Base-by-base conservation (phyloP, 2,113 vertebrate genomes). In the Scortum barcoo region DNA sequence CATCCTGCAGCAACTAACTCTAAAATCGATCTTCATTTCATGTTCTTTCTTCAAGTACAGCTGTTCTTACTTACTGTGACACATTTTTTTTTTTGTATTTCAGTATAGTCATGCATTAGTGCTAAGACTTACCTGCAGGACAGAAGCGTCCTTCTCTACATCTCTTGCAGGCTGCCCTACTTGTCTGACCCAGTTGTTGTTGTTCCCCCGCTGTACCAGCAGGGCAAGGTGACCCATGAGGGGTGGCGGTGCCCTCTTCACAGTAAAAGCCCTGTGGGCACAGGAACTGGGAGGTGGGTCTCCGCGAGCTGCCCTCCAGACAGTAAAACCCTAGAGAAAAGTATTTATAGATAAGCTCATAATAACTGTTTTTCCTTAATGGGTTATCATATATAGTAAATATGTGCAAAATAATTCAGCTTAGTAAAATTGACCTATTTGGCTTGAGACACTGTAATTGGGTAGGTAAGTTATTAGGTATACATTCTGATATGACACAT, bases 181-280 rank as follows among this genome's bases (percentile, higher is more conserved):
- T 96, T 92, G 95, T 96, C 91, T 96, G 96, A 75, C 96, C 96
- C 89, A 94, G 89, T 93, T 96, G 94, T 90, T 93, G 89, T 93
- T 96, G 94, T 90, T 93, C 94, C 81, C 95, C 96, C 3, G 93
- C 94, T 36, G 96, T 96, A 40, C 96, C 96, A 81, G 92, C 89
- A n/a, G 96, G 96, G 74, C 96, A 96, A 86, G 96, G 96, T 88
- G 93, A 95, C 74, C 95, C 95, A 28, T 96, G 92, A 61, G 92
- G 94, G 71, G 89, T 93, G 68, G 88, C 89, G 0, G 95, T 96
- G 86, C 95, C 95, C 89, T 95, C 95, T 75, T 96, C 95, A 87
- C 96, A 96, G 88, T 95, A 96, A 92, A 94, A 96, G 73, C 96
- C 96, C 81, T 83, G 92, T 80, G 94, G 95, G 78, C 96, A 96